Base-by-base conservation (phyloP, 2,113 vertebrate genomes). In the Regulus satrapa region DNA sequence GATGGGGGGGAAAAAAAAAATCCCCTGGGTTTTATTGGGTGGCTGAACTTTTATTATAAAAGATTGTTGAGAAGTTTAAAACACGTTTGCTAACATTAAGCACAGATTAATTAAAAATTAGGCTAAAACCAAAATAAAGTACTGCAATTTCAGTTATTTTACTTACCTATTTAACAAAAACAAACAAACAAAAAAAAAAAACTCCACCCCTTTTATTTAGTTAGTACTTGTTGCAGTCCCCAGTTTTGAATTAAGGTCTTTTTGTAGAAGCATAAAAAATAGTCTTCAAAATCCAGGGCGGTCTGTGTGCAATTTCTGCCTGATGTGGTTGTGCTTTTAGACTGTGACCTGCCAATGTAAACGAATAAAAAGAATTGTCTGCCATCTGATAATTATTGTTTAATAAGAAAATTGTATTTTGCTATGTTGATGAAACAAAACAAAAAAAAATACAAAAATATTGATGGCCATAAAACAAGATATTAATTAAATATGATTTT, bases 251-350 rank as follows among this genome's bases (percentile, higher is more conserved):
- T 79, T 38, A 73, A 93, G 56, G 40, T 66, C 23, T 62, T 91
- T 75, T 58, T 9, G 89, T 96, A 96, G 92, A 96, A 96, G 89
- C 72, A 74, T 75, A 55, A 90, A 94, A 85, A 74, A 12, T 11
- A 61, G 92, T 97, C 97, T 98, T 98, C 97, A 98, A 97, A 98
- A 97, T 96, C 96, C 96, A 97, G 95, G 89, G 67, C 0, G 90
- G 95, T 98, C 96, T 94, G 76, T 95, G 83, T 95, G 61, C 93
- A 98, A 88, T 95, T 97, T 97, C 97, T 98, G 94, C 96, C 95
- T 97, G 75, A 97, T 81, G 78, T 96, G 92, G 79, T 97, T 95
- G 94, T 97, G 88, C 84, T 96, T 97, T 97, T 94, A 97, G 96
- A 97, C 92, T 97, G 90, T 97, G 90, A 97, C 96, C 95, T 97